These are phyloP conservation scores for Galerucella pusilla DNA, from an alignment of 2,888 invertebrate species.

Conservation along the genomic window DNA sequence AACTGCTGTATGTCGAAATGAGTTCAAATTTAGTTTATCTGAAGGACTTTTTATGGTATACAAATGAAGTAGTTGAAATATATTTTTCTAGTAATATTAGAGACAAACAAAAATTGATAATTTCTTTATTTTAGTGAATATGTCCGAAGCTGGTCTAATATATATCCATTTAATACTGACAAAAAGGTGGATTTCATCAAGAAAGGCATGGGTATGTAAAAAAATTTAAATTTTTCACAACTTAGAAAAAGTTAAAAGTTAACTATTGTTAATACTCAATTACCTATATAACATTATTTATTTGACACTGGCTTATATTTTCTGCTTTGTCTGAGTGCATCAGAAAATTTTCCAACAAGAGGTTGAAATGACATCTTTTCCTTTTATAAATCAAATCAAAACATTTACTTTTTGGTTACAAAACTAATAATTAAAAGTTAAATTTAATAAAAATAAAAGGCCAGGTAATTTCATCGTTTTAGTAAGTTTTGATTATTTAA, in stretches of 20 bases:
- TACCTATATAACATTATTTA: neutral
- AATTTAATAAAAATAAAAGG: too few species aligned
- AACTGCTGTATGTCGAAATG: neutral
- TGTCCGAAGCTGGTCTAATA: constrained; percentile 76
- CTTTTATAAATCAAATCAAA: too few species aligned
- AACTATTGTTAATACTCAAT: neutral
- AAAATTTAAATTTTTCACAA: neutral
- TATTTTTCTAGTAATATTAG: too few species aligned
- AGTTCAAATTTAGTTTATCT: constrained; percentile 19
- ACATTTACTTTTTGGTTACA: too few species aligned
- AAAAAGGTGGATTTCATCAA: constrained; percentile 84
- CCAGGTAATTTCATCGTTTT: too few species aligned
- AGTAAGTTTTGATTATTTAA: too few species aligned
- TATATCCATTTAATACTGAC: constrained; percentile 81
- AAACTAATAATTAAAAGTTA: too few species aligned
- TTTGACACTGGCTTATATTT: neutral
- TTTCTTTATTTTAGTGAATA: constrained; percentile 73
- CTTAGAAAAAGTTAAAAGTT: neutral
- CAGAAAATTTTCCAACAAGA: neutral
- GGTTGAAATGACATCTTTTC: too few species aligned
- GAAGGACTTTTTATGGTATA: too few species aligned
- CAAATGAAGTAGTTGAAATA: too few species aligned
- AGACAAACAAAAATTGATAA: neutral
- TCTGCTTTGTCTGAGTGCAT: neutral
- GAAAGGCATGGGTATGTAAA: constrained; percentile 80